Percentiles rank a stretch among this genome's conserved stretches.
phyloP scores from a whole-genome alignment of 2,797 vertebrate species.

The Taeniopygia guttata region DNA sequence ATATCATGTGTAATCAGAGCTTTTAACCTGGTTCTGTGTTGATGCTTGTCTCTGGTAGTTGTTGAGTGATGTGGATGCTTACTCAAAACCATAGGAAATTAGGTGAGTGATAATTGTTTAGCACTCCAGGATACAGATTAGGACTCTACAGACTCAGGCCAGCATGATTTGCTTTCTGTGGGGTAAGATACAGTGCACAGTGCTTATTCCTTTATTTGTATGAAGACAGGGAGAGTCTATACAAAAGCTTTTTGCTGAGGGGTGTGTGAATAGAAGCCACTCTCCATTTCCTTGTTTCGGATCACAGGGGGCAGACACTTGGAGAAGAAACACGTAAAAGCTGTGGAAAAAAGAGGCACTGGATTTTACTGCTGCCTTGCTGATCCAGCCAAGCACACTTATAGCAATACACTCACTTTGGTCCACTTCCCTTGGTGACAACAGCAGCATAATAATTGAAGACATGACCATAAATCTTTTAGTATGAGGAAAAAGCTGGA shows the following conservation, averaged over 20 bases:
- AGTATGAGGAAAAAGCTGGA: not conserved
- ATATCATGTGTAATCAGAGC: accelerated
- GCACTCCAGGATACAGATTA: not conserved
- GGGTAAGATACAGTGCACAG: not conserved
- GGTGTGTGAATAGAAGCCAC: not conserved
- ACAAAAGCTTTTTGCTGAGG: not conserved
- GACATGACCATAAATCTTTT: not conserved
- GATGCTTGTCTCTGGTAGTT: not conserved
- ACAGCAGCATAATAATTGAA: not conserved
- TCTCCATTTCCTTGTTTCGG: not conserved
- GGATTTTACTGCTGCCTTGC: not conserved
- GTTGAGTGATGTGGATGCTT: not conserved
- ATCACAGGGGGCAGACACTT: not conserved
- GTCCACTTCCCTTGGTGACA: not conserved
- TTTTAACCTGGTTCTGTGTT: not conserved
- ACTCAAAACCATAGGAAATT: not conserved
- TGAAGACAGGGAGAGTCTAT: not conserved
- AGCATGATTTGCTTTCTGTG: not conserved
- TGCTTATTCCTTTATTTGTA: not conserved
- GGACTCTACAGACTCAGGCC: not conserved
- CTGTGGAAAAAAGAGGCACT: not conserved
- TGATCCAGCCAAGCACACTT: not conserved
- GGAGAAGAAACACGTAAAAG: not conserved
- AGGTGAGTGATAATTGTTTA: not conserved
- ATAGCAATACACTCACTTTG: not conserved